Evolutionary conservation across 2,888 invertebrate species (phyloP).

Genomic region (Metalampra italica): DNA sequence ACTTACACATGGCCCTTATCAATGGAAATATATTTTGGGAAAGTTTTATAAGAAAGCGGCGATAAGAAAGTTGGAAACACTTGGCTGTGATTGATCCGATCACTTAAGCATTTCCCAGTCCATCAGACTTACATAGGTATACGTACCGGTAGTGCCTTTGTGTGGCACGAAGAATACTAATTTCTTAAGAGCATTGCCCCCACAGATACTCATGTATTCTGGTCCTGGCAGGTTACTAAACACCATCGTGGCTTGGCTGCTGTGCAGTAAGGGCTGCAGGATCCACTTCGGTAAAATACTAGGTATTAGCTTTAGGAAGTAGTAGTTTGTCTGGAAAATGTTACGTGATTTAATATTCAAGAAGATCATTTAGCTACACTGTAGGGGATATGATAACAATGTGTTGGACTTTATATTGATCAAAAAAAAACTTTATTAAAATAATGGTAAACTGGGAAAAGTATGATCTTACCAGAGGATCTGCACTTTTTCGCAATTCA

Average conservation of each 20-base stretch:
- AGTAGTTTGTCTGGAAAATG: slow-evolving; percentile 58
- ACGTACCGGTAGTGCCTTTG: slow-evolving; percentile 64
- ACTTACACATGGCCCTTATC: too few relatives aligned
- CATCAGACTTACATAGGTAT: too few relatives aligned
- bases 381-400: too few relatives aligned
- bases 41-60: too few relatives aligned
- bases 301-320: slow-evolving; percentile 60
- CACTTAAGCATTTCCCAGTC: too few relatives aligned
- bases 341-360: background rate
- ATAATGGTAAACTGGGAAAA: too few relatives aligned
- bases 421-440: too few relatives aligned
- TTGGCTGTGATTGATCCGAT: too few relatives aligned
- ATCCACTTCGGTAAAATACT: slow-evolving; percentile 59
- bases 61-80: too few relatives aligned
- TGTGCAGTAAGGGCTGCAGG: slow-evolving; percentile 49
- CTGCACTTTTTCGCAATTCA: slow-evolving; percentile 47
- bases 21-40: too few relatives aligned
- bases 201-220: slow-evolving; percentile 46
- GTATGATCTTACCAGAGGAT: slow-evolving; percentile 52
- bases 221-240: slow-evolving; percentile 77
- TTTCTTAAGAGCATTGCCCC: slow-evolving; percentile 54
- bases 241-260: slow-evolving; percentile 66
- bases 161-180: slow-evolving; percentile 76
- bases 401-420: too few relatives aligned
- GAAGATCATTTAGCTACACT: too few relatives aligned